A percentile compares a stretch with the other conserved stretches of the same genome.
phyloP scores from a whole-genome alignment of 1,140 invertebrate genomes.

The Wiebesia pumilae region DNA sequence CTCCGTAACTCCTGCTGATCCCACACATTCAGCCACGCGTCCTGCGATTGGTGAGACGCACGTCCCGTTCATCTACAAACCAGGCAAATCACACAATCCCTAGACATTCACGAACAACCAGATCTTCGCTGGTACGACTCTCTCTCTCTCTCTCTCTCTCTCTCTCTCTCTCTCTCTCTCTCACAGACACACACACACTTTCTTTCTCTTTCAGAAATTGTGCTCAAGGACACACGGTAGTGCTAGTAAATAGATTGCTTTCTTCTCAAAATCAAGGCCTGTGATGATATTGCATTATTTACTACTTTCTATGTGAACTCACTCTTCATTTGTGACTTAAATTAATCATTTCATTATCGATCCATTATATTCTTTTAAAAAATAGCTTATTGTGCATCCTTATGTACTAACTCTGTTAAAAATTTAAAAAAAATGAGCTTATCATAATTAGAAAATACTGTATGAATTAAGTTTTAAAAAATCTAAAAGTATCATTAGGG shows the following conservation, averaged over 20 bases:
- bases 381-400: too few species aligned
- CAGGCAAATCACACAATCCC: constrained; percentile 60
- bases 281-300: neutral
- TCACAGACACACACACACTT: neutral
- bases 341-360: too few species aligned
- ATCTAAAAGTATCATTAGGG: too few species aligned
- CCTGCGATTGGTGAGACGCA: constrained; percentile 80
- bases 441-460: too few species aligned
- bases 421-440: too few species aligned
- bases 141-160: constrained; percentile 6
- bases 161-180: constrained; percentile 4
- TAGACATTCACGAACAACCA: neutral
- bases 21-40: constrained; percentile 55
- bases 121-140: neutral
- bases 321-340: neutral
- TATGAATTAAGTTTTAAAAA: too few species aligned
- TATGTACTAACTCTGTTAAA: too few species aligned
- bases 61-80: constrained; percentile 86
- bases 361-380: too few species aligned
- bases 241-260: neutral
- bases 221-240: neutral
- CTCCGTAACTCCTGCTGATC: constrained; percentile 57
- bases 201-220: neutral
- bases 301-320: too few species aligned
- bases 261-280: neutral